Percentiles rank a stretch among this genome's conserved stretches.
phyloP scores from a whole-genome alignment of 2,797 vertebrate species.

The Tadarida brasiliensis region DNA sequence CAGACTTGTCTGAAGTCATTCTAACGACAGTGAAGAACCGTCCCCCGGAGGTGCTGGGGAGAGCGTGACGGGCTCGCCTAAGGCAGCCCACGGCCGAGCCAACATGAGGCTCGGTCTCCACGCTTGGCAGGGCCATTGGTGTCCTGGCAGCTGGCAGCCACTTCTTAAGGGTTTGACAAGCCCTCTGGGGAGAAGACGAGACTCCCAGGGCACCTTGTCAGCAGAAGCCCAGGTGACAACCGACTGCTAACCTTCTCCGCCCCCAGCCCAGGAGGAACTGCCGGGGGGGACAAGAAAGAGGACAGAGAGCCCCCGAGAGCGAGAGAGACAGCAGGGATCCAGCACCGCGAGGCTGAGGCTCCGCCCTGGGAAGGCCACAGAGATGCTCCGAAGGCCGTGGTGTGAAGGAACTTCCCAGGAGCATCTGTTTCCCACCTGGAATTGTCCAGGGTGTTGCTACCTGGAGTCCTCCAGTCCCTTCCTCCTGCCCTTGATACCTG shows the following conservation, averaged over 20 bases:
- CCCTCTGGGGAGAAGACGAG: background rate
- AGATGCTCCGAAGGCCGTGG: background rate
- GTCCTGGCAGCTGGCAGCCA: background rate
- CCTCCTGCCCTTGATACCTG: too few species aligned
- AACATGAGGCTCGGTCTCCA: background rate
- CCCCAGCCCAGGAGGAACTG: background rate
- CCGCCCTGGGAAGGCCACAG: background rate
- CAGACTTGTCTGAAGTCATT: background rate
- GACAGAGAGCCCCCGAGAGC: background rate
- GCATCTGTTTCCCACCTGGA: background rate
- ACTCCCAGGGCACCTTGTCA: background rate
- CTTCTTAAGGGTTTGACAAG: background rate
- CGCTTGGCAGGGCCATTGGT: background rate
- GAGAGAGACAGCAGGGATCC: background rate
- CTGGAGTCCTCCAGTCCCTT: background rate
- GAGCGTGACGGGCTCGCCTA: too few species aligned
- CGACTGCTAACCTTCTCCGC: background rate
- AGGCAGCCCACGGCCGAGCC: background rate
- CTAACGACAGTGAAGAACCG: background rate
- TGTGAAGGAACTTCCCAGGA: background rate
- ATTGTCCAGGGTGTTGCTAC: background rate
- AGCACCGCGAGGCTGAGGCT: background rate
- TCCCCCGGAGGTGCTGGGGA: background rate
- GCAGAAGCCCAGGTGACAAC: background rate
- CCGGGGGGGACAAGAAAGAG: background rate